Percentiles rank a stretch among this genome's conserved stretches.
Conservation (phyloP, 2,797 vertebrate genomes). For the Florisuga fusca region DNA sequence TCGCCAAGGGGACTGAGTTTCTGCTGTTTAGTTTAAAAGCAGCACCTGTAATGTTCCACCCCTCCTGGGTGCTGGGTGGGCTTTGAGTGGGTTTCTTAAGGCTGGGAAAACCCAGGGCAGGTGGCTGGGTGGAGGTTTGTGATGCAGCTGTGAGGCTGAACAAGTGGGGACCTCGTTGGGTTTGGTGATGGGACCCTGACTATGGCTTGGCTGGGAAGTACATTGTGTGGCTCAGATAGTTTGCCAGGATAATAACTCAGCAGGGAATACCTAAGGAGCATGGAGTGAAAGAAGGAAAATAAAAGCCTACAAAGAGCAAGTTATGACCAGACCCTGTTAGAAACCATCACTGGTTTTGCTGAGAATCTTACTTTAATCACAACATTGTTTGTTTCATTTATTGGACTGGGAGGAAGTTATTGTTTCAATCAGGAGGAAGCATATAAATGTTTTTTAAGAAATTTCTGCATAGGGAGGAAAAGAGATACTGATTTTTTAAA, state of each 20-base stretch:
- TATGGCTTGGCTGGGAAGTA: background rate
- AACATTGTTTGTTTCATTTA: background rate
- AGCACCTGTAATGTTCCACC: background rate
- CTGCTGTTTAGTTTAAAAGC: background rate
- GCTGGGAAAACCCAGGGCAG: background rate
- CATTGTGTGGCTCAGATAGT: rapidly evolving
- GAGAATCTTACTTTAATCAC: background rate
- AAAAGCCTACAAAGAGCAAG: background rate
- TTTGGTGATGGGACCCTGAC: background rate
- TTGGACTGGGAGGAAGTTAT: background rate
- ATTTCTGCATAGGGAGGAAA: background rate
- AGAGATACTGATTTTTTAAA: background rate
- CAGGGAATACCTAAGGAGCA: background rate
- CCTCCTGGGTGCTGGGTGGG: rapidly evolving
- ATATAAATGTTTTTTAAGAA: background rate
- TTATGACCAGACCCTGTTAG: background rate
- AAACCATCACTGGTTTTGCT: background rate
- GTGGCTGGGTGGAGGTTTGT: rapidly evolving
- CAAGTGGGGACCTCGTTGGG: rapidly evolving
- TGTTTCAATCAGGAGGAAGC: background rate
- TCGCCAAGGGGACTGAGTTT: rapidly evolving
- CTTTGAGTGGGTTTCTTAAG: background rate
- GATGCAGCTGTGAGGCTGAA: background rate
- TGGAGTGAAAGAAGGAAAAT: background rate
- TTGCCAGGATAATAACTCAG: background rate